Evolutionary conservation across 2,888 invertebrate genomes (phyloP), one percentile per base, ranked within the genome.

Genomic region (Cantharis lateralis): DNA sequence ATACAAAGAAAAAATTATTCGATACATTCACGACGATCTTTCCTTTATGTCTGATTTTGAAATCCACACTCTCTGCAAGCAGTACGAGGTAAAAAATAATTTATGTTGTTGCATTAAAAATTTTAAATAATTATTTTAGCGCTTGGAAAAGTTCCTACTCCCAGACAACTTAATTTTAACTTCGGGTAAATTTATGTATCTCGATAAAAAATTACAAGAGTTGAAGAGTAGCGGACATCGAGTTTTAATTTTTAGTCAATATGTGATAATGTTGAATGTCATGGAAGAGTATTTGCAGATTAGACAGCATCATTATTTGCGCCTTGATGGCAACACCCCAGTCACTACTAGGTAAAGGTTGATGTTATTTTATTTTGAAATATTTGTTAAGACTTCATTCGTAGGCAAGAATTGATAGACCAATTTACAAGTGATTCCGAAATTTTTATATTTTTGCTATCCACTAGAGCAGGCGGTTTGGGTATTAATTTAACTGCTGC

Each of bases 401-500:
- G 68, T 73, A 95, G 98, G 85, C 97, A 98, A 89, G 93, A 94
- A 80, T 88, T 98, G 86, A 98, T 99, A 85, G 96, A 98, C 88
- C 91, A 93, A 84, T 99, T 94, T 88, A 97, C 95, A 84, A 88
- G 90, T 10, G 95, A 97, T 86, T 85, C 89, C 2, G 92, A 92
- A 76, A 95, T 98, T 83, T 97, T 97, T 88, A 91, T 96, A 83
- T 98, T 98, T 89, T 90, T 98, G 76, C 88, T 98, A 82, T 97
- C 98, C 5, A 98, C 98, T 0, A 93, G 92, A 86, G 98, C 98
- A 0, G 98, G 98, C 32, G 99, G 98, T n/a, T 91, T 98, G 71
- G 98, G 98, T 74, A 97, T 98, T 85, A 98, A 98, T 90, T 91
- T 98, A 80, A 97, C 97, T 0, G 93, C 96, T 0, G 98, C 99